phyloP scores from a whole-genome alignment of 2,888 invertebrate genomes.

The Tipula vernalis region DNA sequence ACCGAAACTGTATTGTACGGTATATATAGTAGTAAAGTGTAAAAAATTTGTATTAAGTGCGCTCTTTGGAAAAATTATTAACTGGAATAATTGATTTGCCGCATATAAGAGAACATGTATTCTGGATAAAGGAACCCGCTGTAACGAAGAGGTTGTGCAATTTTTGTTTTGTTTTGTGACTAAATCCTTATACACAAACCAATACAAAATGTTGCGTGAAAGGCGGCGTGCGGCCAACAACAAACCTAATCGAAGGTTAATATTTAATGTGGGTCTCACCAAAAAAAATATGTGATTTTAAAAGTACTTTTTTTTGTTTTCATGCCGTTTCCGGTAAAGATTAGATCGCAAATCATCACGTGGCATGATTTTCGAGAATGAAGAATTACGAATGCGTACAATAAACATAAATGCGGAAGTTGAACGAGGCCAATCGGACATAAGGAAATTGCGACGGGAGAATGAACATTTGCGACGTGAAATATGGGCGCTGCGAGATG shows the following conservation, averaged over 20 bases:
- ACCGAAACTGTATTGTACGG: background rate
- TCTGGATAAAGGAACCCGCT: background rate
- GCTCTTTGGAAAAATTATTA: background rate
- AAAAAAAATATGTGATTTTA: background rate
- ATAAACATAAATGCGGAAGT: slow-evolving; percentile 89
- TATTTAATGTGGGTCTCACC: slow-evolving; percentile 14
- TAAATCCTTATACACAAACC: background rate
- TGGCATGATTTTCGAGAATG: slow-evolving; percentile 90
- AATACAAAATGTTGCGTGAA: slow-evolving; percentile 66
- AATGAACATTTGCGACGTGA: slow-evolving; percentile 79
- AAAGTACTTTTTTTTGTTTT: background rate
- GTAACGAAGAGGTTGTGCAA: background rate
- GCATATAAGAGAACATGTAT: background rate
- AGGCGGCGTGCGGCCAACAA: slow-evolving; percentile 76
- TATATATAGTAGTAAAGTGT: background rate
- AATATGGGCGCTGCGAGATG: slow-evolving; percentile 76
- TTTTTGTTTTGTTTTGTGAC: background rate
- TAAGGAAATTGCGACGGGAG: slow-evolving; percentile 75
- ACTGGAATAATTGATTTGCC: background rate
- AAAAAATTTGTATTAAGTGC: background rate
- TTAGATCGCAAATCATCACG: slow-evolving; percentile 84
- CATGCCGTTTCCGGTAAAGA: slow-evolving; percentile 32
- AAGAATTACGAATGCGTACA: slow-evolving; percentile 74
- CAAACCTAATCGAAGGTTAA: slow-evolving; percentile 76
- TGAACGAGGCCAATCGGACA: slow-evolving; percentile 80